phyloP scores from a whole-genome alignment of 2,888 invertebrate species.

The Myopa tessellatipennis region DNA sequence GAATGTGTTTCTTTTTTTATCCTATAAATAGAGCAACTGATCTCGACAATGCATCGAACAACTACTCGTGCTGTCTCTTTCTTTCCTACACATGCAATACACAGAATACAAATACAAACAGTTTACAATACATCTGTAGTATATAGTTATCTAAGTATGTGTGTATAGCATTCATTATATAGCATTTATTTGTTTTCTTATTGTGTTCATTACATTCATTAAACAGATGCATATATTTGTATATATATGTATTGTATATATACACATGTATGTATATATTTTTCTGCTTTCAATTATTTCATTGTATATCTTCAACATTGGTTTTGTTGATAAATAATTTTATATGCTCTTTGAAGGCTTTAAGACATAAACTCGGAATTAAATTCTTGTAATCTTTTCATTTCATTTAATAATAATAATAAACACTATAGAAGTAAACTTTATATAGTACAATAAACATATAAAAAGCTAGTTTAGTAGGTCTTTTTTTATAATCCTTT shows the following conservation, averaged over 20 bases:
- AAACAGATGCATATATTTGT: too few relatives aligned
- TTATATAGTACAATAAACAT: too few relatives aligned
- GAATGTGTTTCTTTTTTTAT: not conserved
- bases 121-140: not conserved
- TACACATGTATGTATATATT: not conserved
- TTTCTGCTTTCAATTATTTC: not conserved
- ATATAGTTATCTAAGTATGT: too few relatives aligned
- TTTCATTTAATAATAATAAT: too few relatives aligned
- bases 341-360: not conserved
- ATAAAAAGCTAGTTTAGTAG: too few relatives aligned
- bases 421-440: too few relatives aligned
- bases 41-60: not conserved
- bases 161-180: not conserved
- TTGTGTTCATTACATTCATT: too few relatives aligned
- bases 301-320: not conserved
- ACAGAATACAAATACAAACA: slow-evolving; percentile 5
- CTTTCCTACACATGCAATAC: slow-evolving; percentile 6
- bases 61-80: not conserved
- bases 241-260: not conserved
- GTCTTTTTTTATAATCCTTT: too few relatives aligned
- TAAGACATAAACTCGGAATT: too few relatives aligned
- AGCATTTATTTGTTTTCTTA: not conserved
- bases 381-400: too few relatives aligned
- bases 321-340: not conserved
- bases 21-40: slow-evolving; percentile 23